phyloP scores from a whole-genome alignment of 2,113 vertebrate species.

The Cygnus buccinator region DNA sequence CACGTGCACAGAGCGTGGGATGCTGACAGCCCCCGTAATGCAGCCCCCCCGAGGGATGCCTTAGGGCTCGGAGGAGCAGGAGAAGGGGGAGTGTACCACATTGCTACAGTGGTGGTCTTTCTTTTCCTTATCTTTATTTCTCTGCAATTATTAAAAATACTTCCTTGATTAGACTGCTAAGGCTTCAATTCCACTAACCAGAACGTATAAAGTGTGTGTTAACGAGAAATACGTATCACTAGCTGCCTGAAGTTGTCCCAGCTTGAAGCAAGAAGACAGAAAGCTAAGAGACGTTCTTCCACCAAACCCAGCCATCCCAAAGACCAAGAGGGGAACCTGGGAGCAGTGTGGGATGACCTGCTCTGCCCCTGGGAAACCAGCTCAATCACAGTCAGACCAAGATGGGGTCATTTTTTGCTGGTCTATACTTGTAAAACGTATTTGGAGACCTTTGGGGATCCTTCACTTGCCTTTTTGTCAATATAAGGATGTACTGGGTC shows the following conservation, averaged over 20 bases:
- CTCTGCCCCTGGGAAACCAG: background rate
- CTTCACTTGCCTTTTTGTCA: background rate
- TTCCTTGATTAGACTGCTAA: background rate
- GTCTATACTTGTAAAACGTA: background rate
- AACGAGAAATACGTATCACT: background rate
- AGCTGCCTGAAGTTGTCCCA: background rate
- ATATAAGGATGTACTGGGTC: background rate
- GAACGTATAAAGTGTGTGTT: background rate
- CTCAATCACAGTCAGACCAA: background rate
- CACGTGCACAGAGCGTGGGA: background rate
- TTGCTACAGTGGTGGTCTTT: background rate
- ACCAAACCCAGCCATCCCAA: accelerated
- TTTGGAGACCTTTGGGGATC: background rate
- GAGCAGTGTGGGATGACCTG: background rate
- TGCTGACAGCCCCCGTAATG: background rate
- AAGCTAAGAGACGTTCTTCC: background rate
- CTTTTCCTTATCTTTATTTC: background rate
- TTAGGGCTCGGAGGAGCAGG: accelerated
- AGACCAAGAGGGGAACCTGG: background rate
- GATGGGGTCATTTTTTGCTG: background rate
- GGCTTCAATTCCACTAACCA: background rate
- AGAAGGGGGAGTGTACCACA: accelerated
- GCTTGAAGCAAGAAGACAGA: background rate
- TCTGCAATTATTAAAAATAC: background rate
- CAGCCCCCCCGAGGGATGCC: background rate